Conservation (phyloP, 2,888 invertebrate species). For the Escarpia spicata region DNA sequence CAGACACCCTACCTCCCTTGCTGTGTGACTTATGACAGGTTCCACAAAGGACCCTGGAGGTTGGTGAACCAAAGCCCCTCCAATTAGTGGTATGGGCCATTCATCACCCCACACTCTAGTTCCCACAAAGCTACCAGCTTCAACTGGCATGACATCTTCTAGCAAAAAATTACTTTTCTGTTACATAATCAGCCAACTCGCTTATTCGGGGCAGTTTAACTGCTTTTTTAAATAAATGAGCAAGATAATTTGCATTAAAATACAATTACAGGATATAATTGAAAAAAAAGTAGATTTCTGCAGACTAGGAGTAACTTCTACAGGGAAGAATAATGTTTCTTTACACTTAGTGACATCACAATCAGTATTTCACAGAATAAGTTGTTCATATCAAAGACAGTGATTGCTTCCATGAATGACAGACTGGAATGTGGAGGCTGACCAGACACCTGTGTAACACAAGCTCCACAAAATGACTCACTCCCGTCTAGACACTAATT, state of each 20-base stretch:
- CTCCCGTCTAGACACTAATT: neutral
- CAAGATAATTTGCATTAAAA: neutral
- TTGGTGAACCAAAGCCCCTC: neutral
- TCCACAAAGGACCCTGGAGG: neutral
- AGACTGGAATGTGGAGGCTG: neutral
- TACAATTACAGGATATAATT: neutral
- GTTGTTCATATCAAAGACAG: neutral
- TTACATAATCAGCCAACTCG: neutral
- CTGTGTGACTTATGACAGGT: neutral
- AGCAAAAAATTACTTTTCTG: neutral
- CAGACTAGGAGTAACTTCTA: neutral
- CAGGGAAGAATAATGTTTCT: too few species aligned
- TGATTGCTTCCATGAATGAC: neutral
- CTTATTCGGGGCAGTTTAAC: neutral
- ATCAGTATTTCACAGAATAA: neutral
- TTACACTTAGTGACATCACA: too few species aligned
- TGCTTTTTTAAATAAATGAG: neutral
- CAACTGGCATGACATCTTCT: neutral
- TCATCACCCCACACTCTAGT: neutral
- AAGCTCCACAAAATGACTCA: neutral
- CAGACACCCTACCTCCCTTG: neutral
- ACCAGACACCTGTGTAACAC: neutral
- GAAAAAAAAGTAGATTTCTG: neutral
- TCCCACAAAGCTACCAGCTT: neutral
- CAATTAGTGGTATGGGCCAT: neutral